phyloP scores from a whole-genome alignment of 2,797 vertebrate species.

The Cirrhinus molitorella region DNA sequence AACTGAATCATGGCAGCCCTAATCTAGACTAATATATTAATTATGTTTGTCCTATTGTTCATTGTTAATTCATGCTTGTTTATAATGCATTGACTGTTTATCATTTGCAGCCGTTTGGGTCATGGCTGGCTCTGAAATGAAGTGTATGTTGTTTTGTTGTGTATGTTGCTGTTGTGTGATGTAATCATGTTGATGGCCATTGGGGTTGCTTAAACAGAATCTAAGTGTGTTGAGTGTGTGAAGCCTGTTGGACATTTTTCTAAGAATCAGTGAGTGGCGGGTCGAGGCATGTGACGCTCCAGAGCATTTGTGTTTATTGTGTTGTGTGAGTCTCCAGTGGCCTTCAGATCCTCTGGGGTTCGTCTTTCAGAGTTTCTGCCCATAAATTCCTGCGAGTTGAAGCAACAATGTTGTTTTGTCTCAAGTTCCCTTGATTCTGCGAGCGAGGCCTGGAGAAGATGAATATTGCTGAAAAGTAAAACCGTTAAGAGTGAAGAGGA shows the following conservation, averaged over 20 bases:
- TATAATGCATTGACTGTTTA: neutral
- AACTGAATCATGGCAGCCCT: too few species aligned
- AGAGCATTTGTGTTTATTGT: constrained; percentile 60
- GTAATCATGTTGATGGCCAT: too few species aligned
- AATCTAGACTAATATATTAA: neutral
- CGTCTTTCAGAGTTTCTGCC: constrained; percentile 64
- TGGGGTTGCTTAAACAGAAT: constrained; percentile 34
- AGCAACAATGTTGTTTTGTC: constrained; percentile 68
- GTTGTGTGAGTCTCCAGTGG: constrained; percentile 56
- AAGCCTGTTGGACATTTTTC: constrained; percentile 54
- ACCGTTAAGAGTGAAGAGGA: constrained; percentile 47
- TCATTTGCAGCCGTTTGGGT: neutral
- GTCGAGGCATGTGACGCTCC: constrained; percentile 26
- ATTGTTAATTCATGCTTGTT: neutral
- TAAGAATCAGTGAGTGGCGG: constrained; percentile 30
- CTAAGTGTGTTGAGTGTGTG: constrained; percentile 45
- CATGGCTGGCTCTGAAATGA: neutral
- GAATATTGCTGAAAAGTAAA: constrained; percentile 57
- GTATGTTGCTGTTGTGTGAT: neutral
- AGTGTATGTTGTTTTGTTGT: neutral
- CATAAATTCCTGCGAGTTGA: constrained; percentile 68
- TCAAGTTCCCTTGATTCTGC: constrained; percentile 62
- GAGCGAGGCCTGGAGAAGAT: constrained; percentile 59
- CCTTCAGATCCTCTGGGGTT: constrained; percentile 55
- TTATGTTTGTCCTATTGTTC: neutral